Base-by-base conservation (phyloP, 2,113 vertebrate genomes). In the Anguilla rostrata region DNA sequence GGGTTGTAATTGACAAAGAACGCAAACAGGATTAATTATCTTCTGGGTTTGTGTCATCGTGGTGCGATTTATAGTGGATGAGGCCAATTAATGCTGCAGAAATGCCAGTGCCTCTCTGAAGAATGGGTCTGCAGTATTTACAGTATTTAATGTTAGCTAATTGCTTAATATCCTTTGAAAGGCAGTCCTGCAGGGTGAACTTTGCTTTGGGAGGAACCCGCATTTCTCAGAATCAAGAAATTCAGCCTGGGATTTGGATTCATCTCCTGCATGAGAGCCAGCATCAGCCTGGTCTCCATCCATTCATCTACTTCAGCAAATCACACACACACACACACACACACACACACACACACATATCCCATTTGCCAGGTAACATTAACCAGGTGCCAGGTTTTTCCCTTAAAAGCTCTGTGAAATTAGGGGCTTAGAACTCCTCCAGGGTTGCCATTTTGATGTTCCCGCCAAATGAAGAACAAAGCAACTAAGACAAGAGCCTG, bases 101-200 rank as follows among this genome's bases (percentile, higher is more conserved):
- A 89, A 82, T 87, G 41, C 84, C 81, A 22, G 86, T 26, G 86
- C 46, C 43, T 88, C 86, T 46, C 87, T 78, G 66, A 82, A 86
- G 87, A 92, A 89, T 86, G 83, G 88, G 88, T 88, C 89, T 87
- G 83, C 84, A 78, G 89, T 88, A 86, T 90, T 90, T 90, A 89
- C 84, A 81, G 89, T 88, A 85, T 90, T 90, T 90, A 89, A 90
- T 66, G 22, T 66, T 5, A 66, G 60, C 18, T 66, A 66, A 66
- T 66, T 66, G 18, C 3, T 66, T 66, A 22, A 66, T 90, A 86
- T 89, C 83, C 86, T 85, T 84, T 88, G 88, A 75, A 29, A 34
- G 57, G 82, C 78, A 60, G 86, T 86, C 87, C 80, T 57, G 14
- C 11, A 84, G 75, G 83, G 49, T 43, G 20, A 39, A 14, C 56